These are phyloP conservation scores for Hoplostethus atlanticus DNA, from an alignment of 2,797 vertebrate species.

Conservation along the genomic window DNA sequence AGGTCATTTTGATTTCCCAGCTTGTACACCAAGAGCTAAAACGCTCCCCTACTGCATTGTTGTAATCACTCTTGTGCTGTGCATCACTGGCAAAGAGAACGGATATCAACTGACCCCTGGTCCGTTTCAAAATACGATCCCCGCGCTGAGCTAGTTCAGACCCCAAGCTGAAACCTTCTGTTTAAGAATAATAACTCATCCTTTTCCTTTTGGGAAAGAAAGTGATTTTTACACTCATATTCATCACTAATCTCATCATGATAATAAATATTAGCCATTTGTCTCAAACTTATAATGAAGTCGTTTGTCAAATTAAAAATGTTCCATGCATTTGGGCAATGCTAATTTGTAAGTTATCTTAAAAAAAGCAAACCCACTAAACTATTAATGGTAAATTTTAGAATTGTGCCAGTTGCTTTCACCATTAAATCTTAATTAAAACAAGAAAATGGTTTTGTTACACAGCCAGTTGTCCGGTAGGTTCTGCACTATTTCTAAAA, in stretches of 20 bases:
- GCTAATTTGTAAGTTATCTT: not conserved
- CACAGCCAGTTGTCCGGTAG: no score
- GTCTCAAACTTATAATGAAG: not conserved
- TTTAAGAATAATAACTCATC: conserved; percentile 11
- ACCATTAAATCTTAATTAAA: no score
- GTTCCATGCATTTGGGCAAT: not conserved
- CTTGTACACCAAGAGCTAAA: not conserved
- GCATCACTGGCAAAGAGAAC: not conserved
- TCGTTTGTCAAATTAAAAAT: not conserved
- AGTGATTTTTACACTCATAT: not conserved
- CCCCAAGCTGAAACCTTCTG: no score
- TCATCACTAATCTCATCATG: not conserved
- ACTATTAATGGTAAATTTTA: not conserved
- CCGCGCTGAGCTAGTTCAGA: conserved; percentile 56
- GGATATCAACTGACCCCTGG: conserved; percentile 40
- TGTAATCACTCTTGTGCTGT: not conserved
- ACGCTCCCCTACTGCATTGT: not conserved
- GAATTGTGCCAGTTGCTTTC: no score
- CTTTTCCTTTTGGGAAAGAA: conserved; percentile 8
- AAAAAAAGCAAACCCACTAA: not conserved
- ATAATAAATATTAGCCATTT: conserved; percentile 1
- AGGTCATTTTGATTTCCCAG: not conserved
- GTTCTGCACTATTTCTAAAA: not conserved
- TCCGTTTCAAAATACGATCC: conserved; percentile 30
- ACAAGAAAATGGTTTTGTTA: no score